Percentiles rank a stretch among this genome's conserved stretches.
These are phyloP conservation scores for Rhyacophila brunnea DNA, from an alignment of 1,140 invertebrate species.

Conservation along the genomic window DNA sequence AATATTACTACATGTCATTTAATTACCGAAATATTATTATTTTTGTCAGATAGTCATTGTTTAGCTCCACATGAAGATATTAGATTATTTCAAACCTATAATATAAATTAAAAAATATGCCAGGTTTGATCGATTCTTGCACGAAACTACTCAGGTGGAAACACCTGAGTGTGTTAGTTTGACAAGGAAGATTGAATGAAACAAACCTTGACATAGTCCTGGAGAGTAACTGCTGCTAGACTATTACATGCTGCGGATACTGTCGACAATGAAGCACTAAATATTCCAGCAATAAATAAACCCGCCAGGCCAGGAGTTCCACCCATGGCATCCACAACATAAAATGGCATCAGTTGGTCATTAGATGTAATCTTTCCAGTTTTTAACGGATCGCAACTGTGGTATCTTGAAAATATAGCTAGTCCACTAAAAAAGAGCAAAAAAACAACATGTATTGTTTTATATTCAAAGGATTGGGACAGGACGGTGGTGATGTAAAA, in stretches of 20 bases:
- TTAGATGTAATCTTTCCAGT: constrained; percentile 58
- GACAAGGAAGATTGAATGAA: no score
- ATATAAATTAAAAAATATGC: no score
- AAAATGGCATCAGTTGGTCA: constrained; percentile 80
- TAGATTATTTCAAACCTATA: no score
- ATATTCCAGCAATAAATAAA: constrained; percentile 58
- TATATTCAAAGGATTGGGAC: no score
- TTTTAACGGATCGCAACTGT: constrained; percentile 75
- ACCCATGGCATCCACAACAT: constrained; percentile 78
- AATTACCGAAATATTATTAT: no score
- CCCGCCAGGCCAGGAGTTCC: constrained; percentile 60
- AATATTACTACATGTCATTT: no score
- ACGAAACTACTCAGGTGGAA: no score
- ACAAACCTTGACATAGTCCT: constrained; percentile 57
- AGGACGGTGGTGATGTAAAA: no score
- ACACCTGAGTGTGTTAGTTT: no score
- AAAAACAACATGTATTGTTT: background rate
- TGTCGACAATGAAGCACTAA: constrained; percentile 77
- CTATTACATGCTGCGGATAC: constrained; percentile 84
- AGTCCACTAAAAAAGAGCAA: constrained; percentile 62
- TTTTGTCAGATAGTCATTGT: no score
- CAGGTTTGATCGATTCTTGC: no score
- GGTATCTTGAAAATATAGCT: constrained; percentile 78
- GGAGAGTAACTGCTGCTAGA: constrained; percentile 81
- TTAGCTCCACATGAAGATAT: no score